Base-by-base conservation (phyloP, 2,888 invertebrate species). In the Cosmia trapezina region DNA sequence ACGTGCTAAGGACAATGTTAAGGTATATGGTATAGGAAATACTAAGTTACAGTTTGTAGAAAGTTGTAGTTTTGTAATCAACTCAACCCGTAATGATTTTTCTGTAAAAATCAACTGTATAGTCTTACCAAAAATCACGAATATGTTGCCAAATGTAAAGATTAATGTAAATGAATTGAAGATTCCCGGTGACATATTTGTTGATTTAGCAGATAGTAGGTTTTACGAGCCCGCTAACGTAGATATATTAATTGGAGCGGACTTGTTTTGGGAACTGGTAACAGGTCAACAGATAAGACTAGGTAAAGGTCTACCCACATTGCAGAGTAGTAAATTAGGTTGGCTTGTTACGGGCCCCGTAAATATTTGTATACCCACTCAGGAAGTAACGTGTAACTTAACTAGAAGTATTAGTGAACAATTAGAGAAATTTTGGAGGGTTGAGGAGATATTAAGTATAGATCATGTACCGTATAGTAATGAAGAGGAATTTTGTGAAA, bases 371-470 rank as follows among this genome's bases (percentile, higher is more conserved):
- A 43, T 7, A 22, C 14, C 33, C 17, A 7, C 17, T 3, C 7
- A 22, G 22, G 51, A 64, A 64, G n/a, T 3, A 22, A 64, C 37
- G 9, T 64, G 63, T 64, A 41, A 64, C 17, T 64, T 64, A 41
- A 4, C 63, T n/a, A 64, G 63, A 64, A 64, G n/a, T 53, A 5
- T 64, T 41, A 64, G 51, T 17, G 51, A 64, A 22, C 63, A 64
- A 19, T 64, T 64, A 12, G 63, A 64, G 63, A 64, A 51, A n/a
- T 63, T 63, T 51, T 63, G 63, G 63, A 63, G 51, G 37, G 37
- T 63, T 60, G 60, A 60, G 9, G 60, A 60, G 45, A 8, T 33
- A 11, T 4, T 51, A 7, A 8, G 37, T 51, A 51, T 63, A 63
- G 37, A 63, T n/a, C 6, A 63, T 8, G 1, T n/a, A 51, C 17